Evolutionary conservation across 2,888 invertebrate species (phyloP).

Genomic region (Cyclophora punctaria): DNA sequence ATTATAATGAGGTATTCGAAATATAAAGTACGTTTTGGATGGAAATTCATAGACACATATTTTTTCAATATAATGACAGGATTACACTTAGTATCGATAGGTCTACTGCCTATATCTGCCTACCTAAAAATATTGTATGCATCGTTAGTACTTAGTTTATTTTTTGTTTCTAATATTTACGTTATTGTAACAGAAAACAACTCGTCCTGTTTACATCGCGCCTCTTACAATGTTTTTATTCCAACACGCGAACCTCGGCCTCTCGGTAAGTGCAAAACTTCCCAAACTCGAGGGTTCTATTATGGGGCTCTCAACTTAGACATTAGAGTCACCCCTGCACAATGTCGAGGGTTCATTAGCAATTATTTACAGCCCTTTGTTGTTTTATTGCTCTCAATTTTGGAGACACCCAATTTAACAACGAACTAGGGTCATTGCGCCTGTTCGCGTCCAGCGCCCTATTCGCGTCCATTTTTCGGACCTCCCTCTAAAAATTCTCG

Average conservation of each 20-base stretch:
- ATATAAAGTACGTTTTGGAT: too few relatives aligned
- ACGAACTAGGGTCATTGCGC: too few relatives aligned
- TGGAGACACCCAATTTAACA: conserved; percentile 9
- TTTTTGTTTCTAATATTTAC: not conserved
- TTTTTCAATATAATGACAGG: too few relatives aligned
- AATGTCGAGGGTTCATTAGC: conserved; percentile 41
- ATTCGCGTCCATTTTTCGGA: too few relatives aligned
- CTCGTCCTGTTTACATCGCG: not conserved
- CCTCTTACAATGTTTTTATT: not conserved
- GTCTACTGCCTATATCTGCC: not conserved
- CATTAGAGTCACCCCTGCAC: conserved; percentile 33
- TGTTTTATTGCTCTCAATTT: conserved; percentile 31
- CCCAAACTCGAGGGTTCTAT: conserved; percentile 12
- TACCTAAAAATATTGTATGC: too few relatives aligned
- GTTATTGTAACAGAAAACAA: not conserved
- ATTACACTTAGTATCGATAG: too few relatives aligned
- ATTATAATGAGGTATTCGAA: too few relatives aligned
- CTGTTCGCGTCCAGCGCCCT: too few relatives aligned
- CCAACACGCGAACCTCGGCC: conserved; percentile 8
- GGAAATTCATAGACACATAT: too few relatives aligned
- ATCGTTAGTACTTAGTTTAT: too few relatives aligned
- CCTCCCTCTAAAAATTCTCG: too few relatives aligned
- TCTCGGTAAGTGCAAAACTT: conserved; percentile 25
- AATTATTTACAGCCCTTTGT: conserved; percentile 41
- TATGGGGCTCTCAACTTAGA: conserved; percentile 31